Percentiles rank a stretch among this genome's conserved stretches.
These are phyloP conservation scores for Camelus dromedarius DNA, from an alignment of 2,113 vertebrate genomes.

Conservation along the genomic window DNA sequence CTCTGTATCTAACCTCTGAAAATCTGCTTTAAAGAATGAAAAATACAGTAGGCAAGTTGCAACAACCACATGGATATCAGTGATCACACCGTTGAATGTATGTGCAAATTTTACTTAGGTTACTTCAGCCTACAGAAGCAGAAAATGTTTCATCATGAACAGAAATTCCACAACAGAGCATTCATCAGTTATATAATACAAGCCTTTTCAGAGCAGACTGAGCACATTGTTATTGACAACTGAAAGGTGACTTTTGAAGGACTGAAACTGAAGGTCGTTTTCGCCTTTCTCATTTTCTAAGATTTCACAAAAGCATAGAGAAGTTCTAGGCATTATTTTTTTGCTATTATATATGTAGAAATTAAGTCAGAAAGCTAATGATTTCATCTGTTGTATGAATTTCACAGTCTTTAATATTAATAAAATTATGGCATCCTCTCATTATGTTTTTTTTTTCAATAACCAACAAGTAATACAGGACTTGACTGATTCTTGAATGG, in stretches of 20 bases:
- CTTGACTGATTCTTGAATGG: background rate
- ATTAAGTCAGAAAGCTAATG: background rate
- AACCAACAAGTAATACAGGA: background rate
- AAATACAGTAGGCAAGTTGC: conserved; percentile 48
- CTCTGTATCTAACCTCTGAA: conserved; percentile 35
- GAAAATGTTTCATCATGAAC: conserved; percentile 52
- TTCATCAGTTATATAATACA: conserved; percentile 19
- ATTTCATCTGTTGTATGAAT: background rate
- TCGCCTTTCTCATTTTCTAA: conserved; percentile 58
- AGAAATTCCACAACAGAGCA: conserved; percentile 32
- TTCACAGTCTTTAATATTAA: background rate
- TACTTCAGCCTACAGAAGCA: conserved; percentile 16
- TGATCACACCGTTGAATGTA: background rate
- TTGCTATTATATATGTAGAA: background rate
- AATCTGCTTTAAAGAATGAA: conserved; percentile 27
- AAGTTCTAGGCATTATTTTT: background rate
- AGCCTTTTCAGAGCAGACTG: background rate
- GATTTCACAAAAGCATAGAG: background rate
- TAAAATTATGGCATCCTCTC: background rate
- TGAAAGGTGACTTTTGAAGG: background rate
- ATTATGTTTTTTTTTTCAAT: background rate
- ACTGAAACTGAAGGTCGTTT: conserved; percentile 9
- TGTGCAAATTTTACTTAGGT: conserved; percentile 54
- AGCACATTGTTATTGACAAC: conserved; percentile 10
- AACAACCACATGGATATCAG: background rate